phyloP scores from a whole-genome alignment of 2,888 invertebrate species.

The Eutolmus rufibarbis region DNA sequence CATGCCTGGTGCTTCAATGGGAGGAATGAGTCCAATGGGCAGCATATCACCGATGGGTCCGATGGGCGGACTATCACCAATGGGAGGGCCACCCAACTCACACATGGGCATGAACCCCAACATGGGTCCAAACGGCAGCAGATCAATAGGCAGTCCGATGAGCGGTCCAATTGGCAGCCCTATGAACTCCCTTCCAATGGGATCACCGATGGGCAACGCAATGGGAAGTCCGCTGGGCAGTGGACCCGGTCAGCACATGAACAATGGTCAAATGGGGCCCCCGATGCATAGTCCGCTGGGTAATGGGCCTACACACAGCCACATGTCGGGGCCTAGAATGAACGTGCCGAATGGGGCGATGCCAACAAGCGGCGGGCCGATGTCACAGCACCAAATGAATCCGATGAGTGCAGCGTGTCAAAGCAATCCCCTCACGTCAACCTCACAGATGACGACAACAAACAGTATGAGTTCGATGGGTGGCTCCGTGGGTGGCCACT shows the following conservation, averaged over 20 bases:
- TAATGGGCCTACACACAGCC: conserved; percentile 67
- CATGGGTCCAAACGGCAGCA: conserved; percentile 65
- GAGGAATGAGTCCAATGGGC: conserved; percentile 68
- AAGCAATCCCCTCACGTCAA: conserved; percentile 56
- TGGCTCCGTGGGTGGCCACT: conserved; percentile 50
- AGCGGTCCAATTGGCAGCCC: conserved; percentile 68
- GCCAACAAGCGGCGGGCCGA: conserved; percentile 64
- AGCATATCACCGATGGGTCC: conserved; percentile 73
- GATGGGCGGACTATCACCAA: conserved; percentile 73
- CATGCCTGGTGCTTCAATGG: conserved; percentile 67
- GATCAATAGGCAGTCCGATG: conserved; percentile 77
- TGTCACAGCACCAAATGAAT: conserved; percentile 65
- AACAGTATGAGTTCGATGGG: conserved; percentile 65
- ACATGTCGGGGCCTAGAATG: conserved; percentile 59
- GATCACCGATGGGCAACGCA: conserved; percentile 75
- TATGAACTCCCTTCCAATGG: conserved; percentile 76
- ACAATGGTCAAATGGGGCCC: conserved; percentile 77
- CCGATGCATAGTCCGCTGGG: conserved; percentile 78
- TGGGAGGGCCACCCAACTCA: conserved; percentile 70
- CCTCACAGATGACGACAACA: conserved; percentile 47
- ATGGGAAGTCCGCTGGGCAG: conserved; percentile 74
- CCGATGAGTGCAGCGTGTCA: conserved; percentile 66
- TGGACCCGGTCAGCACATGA: conserved; percentile 66
- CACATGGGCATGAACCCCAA: conserved; percentile 72
- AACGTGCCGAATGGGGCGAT: conserved; percentile 69